Evolutionary conservation across 1,140 invertebrate genomes (phyloP).

Genomic region (Gonatopus flavifemur): DNA sequence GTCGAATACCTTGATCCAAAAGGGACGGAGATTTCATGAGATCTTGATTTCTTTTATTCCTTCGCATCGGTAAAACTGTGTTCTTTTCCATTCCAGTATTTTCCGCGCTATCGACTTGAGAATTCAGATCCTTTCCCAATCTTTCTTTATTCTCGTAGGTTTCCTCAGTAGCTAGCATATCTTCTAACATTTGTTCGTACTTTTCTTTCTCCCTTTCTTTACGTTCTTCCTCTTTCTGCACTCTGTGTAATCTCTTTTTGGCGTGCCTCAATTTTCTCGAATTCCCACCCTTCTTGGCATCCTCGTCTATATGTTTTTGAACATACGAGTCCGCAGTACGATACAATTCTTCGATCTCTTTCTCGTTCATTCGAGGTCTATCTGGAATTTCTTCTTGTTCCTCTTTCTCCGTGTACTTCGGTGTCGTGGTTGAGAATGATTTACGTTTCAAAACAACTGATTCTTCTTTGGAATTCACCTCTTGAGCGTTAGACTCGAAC

Average conservation of each 20-base stretch:
- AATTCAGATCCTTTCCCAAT: slow-evolving; percentile 25
- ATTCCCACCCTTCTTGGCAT: not conserved
- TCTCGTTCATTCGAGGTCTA: not conserved
- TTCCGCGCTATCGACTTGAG: slow-evolving; percentile 41
- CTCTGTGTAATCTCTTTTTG: slow-evolving; percentile 9
- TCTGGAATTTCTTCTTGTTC: slow-evolving; percentile 14
- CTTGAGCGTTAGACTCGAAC: slow-evolving; percentile 65
- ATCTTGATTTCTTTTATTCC: slow-evolving; percentile 57
- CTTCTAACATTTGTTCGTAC: not conserved
- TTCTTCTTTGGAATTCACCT: slow-evolving; percentile 41
- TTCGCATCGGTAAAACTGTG: slow-evolving; percentile 21
- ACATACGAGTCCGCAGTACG: slow-evolving; percentile 16
- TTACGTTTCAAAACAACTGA: slow-evolving; percentile 17
- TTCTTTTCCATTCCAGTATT: slow-evolving; percentile 14
- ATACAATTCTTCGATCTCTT: slow-evolving; percentile 13
- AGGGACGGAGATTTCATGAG: slow-evolving; percentile 58
- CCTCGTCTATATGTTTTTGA: slow-evolving; percentile 10
- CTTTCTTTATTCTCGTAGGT: slow-evolving; percentile 1
- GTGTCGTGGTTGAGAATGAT: not conserved
- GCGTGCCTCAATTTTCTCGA: slow-evolving; percentile 31
- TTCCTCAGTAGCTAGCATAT: not conserved
- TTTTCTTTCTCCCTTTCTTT: slow-evolving; percentile 32
- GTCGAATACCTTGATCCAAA: slow-evolving; percentile 71
- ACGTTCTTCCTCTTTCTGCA: not conserved
- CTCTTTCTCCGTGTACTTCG: slow-evolving; percentile 18